These are phyloP conservation scores for Prolemur simus DNA, from an alignment of 2,113 vertebrate genomes.

Conservation along the genomic window DNA sequence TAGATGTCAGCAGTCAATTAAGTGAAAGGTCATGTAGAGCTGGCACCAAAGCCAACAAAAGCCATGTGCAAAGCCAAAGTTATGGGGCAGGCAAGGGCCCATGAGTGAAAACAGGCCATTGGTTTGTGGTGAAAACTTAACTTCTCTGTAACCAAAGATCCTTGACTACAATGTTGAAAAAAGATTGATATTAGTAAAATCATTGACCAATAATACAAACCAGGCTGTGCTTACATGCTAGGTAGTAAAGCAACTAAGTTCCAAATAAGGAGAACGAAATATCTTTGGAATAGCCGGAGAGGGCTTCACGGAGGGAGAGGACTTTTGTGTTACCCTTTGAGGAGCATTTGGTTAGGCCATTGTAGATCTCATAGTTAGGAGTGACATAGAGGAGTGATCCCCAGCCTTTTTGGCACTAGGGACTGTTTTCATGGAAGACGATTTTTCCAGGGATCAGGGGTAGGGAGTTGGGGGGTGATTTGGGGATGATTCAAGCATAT, in stretches of 20 bases:
- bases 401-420: no score
- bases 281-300: not conserved
- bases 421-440: no score
- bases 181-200: not conserved
- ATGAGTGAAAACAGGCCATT: not conserved
- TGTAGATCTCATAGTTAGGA: not conserved
- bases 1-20: not conserved
- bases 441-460: no score
- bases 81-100: not conserved
- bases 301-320: not conserved
- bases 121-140: not conserved
- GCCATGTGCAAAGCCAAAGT: not conserved
- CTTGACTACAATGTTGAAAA: not conserved
- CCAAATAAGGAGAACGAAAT: not conserved
- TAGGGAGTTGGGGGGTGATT: no score
- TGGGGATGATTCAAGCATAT: no score
- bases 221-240: not conserved
- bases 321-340: not conserved
- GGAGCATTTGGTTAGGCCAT: not conserved
- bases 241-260: not conserved
- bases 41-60: not conserved
- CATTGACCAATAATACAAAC: not conserved
- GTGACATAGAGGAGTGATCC: not conserved
- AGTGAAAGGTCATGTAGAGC: not conserved
- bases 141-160: not conserved